Percentiles rank a stretch among this genome's conserved stretches.
Evolutionary conservation across 2,888 invertebrate species (phyloP).

Genomic region (Tenthredo scrophulariae): DNA sequence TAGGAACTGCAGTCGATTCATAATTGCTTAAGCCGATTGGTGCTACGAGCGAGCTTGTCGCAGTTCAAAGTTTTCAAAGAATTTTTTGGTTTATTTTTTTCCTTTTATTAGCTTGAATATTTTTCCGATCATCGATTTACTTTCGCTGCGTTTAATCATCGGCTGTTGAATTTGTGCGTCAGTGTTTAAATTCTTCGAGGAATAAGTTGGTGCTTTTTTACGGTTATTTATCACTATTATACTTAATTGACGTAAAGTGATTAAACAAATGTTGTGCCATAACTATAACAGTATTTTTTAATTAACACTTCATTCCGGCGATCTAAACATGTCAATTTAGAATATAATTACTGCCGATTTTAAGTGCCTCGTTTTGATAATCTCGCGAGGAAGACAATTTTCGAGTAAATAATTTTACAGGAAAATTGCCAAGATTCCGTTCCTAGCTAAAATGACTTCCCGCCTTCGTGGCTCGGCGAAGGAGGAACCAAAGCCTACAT

Average conservation of each 20-base stretch:
- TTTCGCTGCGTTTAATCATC: neutral
- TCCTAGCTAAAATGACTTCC: slow-evolving; percentile 69
- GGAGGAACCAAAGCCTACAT: slow-evolving; percentile 62
- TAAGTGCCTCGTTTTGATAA: neutral
- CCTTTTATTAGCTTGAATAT: neutral
- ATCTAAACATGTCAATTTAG: neutral
- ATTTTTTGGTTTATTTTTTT: neutral
- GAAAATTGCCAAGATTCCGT: slow-evolving; percentile 58
- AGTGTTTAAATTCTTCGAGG: neutral
- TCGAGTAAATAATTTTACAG: neutral
- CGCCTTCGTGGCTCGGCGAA: slow-evolving; percentile 68
- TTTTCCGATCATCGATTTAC: neutral
- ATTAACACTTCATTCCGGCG: neutral
- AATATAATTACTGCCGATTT: neutral
- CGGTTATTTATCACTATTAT: neutral
- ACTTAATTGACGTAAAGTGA: slow-evolving; percentile 23
- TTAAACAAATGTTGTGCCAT: slow-evolving; percentile 31
- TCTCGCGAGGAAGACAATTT: neutral
- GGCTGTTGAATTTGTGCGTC: neutral
- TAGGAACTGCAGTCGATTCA: slow-evolving; percentile 18
- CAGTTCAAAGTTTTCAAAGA: neutral
- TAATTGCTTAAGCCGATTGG: neutral
- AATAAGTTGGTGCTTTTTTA: neutral
- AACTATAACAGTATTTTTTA: neutral
- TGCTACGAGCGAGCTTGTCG: neutral